Conservation (phyloP, 2,888 invertebrate species). For the Apocheima hispidaria region DNA sequence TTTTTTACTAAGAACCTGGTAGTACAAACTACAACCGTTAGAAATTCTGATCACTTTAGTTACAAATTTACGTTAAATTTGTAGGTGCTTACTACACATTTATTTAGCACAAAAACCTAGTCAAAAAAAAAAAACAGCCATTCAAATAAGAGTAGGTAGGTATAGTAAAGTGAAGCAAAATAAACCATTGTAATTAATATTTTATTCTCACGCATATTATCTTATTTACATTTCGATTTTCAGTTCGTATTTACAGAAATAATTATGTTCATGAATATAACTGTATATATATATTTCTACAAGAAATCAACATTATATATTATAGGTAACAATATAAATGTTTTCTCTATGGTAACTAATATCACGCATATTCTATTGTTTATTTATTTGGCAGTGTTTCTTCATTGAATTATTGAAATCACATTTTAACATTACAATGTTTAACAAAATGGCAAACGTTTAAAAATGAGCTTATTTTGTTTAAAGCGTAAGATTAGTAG, state of each 20-base stretch:
- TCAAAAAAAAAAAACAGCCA: not conserved
- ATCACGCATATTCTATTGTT: constrained; percentile 72
- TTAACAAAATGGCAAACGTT: constrained; percentile 21
- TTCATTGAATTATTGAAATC: constrained; percentile 21
- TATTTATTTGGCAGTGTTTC: constrained; percentile 60
- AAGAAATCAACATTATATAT: constrained; percentile 54
- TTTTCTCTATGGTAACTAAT: constrained; percentile 80
- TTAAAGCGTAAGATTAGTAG: constrained; percentile 48
- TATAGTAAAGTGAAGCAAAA: not conserved
- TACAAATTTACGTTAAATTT: too few relatives aligned
- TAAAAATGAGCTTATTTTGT: constrained; percentile 21
- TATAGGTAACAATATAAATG: constrained; percentile 51
- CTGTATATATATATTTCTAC: constrained; percentile 59
- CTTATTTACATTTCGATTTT: constrained; percentile 76
- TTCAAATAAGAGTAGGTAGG: not conserved
- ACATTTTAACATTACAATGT: constrained; percentile 2
- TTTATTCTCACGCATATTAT: constrained; percentile 71
- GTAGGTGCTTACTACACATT: too few relatives aligned
- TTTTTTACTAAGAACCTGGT: too few relatives aligned
- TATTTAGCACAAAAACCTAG: too few relatives aligned
- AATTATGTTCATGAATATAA: constrained; percentile 55
- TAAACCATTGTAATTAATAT: constrained; percentile 45
- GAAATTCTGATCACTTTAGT: too few relatives aligned
- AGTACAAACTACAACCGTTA: too few relatives aligned
- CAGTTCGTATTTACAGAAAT: constrained; percentile 74